phyloP scores from a whole-genome alignment of 2,797 vertebrate species.

The Microctenopoma stevenorrisi region DNA sequence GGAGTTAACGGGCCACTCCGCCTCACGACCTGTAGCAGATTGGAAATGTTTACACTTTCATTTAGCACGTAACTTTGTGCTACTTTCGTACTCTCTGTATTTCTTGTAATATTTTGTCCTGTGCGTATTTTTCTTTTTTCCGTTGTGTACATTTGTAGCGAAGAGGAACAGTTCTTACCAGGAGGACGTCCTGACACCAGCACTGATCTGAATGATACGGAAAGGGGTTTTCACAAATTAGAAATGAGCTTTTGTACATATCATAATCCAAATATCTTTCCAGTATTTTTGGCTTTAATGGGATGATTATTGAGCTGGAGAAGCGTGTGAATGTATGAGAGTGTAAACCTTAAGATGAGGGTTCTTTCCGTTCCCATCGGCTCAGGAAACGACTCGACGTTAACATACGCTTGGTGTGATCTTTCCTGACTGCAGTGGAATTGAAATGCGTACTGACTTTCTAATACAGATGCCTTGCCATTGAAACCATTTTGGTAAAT shows the following conservation, averaged over 20 bases:
- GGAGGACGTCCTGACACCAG: constrained; percentile 76
- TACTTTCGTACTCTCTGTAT: constrained; percentile 71
- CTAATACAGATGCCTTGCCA: constrained; percentile 64
- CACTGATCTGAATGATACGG: constrained; percentile 63
- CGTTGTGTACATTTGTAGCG: constrained; percentile 68
- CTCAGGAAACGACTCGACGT: constrained; percentile 39
- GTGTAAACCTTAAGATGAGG: constrained; percentile 4
- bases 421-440: constrained; percentile 42
- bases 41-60: constrained; percentile 81
- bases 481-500: constrained; percentile 56
- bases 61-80: constrained; percentile 61
- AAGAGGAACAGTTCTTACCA: constrained; percentile 51
- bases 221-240: constrained; percentile 27
- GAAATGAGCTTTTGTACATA: constrained; percentile 70
- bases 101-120: constrained; percentile 59
- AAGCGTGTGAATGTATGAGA: constrained; percentile 27
- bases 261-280: constrained; percentile 62
- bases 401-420: not conserved
- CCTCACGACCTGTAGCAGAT: constrained; percentile 77
- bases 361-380: constrained; percentile 42
- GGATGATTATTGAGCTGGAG: constrained; percentile 10
- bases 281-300: constrained; percentile 49
- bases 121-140: constrained; percentile 41
- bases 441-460: constrained; percentile 37
- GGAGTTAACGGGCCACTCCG: constrained; percentile 11